phyloP scores from a whole-genome alignment of 2,113 vertebrate species.

The Cyphomyrus discorhynchus region DNA sequence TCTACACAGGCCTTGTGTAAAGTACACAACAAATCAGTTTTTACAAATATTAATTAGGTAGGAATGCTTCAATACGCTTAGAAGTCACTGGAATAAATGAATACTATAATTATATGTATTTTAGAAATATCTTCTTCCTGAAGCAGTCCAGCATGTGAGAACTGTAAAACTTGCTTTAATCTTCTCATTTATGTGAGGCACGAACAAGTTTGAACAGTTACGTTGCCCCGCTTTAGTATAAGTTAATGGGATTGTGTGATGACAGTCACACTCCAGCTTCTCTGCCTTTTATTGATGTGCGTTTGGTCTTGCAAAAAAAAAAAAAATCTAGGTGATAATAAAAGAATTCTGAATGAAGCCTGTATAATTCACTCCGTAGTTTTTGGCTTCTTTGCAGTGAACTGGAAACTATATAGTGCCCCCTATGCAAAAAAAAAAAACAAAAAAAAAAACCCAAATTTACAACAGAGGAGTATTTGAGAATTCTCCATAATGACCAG shows the following conservation, averaged over 20 bases:
- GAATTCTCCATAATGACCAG: not conserved
- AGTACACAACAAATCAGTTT: not conserved
- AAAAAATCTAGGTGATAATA: not conserved
- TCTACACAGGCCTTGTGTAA: not conserved
- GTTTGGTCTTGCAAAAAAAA: not conserved
- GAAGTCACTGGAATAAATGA: slow-evolving; percentile 7
- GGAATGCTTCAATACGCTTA: not conserved
- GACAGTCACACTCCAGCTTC: not conserved
- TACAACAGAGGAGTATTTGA: not conserved
- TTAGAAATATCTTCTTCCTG: slow-evolving; percentile 3
- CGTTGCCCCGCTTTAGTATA: not conserved
- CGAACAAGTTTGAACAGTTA: not conserved
- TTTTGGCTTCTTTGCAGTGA: not conserved
- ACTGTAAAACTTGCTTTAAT: not conserved
- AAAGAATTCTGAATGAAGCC: not conserved
- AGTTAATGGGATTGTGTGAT: not conserved
- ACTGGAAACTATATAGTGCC: not conserved
- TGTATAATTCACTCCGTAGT: not conserved
- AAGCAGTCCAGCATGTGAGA: not conserved
- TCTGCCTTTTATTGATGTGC: not conserved
- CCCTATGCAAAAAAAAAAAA: too few relatives aligned
- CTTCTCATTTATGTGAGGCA: not conserved
- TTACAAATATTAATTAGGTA: slow-evolving; percentile 6
- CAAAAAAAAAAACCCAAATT: not conserved
- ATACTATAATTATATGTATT: not conserved